Percentiles rank a stretch among this genome's conserved stretches.
Conservation (phyloP, 2,113 vertebrate species). For the Actinemys pallida region DNA sequence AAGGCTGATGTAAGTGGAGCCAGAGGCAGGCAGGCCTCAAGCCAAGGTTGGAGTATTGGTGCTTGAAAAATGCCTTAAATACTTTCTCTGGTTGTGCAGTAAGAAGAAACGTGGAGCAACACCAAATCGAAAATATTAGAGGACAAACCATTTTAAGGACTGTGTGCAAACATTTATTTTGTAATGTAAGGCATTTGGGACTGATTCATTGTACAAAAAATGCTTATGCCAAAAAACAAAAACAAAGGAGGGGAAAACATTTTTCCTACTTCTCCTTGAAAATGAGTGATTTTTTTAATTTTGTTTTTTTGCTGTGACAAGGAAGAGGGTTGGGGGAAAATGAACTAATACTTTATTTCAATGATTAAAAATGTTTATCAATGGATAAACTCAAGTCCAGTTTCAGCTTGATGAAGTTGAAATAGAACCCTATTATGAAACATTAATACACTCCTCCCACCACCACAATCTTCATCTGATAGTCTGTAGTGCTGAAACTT, state of each 20-base stretch:
- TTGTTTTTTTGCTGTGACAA: slow-evolving; percentile 74
- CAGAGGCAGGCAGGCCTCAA: neutral
- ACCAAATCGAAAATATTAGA: neutral
- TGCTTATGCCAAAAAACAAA: neutral
- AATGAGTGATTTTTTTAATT: slow-evolving; percentile 75
- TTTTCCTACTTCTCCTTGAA: slow-evolving; percentile 69
- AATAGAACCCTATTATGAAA: slow-evolving; percentile 64
- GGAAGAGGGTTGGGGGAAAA: slow-evolving; percentile 51
- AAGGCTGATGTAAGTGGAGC: neutral
- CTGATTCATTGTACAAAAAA: neutral
- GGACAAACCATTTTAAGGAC: neutral
- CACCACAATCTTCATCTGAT: slow-evolving; percentile 58
- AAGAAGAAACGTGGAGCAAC: neutral
- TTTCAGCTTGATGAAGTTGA: slow-evolving; percentile 35
- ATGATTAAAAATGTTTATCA: slow-evolving; percentile 72
- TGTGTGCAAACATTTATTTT: neutral
- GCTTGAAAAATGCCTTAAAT: neutral
- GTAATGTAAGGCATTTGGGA: neutral
- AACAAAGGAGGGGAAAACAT: neutral
- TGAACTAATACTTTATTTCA: slow-evolving; percentile 73
- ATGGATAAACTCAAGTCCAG: slow-evolving; percentile 29
- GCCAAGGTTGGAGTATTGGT: neutral
- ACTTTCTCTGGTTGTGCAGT: neutral
- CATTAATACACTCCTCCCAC: slow-evolving; percentile 53
- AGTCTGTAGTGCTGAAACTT: slow-evolving; percentile 61